Evolutionary conservation across 2,113 vertebrate species (phyloP).

Genomic region (Parotia lawesii): DNA sequence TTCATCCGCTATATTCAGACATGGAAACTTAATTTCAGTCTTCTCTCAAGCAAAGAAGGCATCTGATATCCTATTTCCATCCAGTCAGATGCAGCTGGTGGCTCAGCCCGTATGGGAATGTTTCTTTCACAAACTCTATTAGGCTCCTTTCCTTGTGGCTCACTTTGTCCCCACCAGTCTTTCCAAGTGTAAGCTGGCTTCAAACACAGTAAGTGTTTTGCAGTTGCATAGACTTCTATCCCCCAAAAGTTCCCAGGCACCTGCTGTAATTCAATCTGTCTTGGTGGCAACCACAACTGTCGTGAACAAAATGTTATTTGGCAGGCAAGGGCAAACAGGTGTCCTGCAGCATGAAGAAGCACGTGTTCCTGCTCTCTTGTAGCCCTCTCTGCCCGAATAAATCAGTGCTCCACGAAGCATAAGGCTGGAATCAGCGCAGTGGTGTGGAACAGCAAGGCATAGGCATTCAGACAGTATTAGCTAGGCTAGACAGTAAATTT

Average conservation of each 20-base stretch:
- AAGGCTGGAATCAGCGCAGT: neutral
- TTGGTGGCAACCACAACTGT: slow-evolving; percentile 27
- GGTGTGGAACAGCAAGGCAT: neutral
- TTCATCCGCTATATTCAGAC: neutral
- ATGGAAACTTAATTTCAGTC: neutral
- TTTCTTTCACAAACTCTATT: neutral
- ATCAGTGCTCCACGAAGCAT: neutral
- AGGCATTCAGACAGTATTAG: neutral
- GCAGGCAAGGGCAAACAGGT: slow-evolving; percentile 20
- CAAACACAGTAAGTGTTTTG: neutral
- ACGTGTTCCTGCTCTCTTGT: neutral
- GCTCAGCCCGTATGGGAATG: neutral
- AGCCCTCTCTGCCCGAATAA: neutral
- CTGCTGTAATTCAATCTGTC: slow-evolving; percentile 47
- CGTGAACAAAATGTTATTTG: slow-evolving; percentile 35
- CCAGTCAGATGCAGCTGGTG: neutral
- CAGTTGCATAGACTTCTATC: neutral
- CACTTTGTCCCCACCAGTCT: neutral
- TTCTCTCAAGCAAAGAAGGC: neutral
- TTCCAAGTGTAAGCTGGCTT: neutral
- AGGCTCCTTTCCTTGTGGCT: neutral
- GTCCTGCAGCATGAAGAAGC: neutral
- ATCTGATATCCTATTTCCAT: neutral
- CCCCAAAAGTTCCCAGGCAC: neutral
- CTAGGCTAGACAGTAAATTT: neutral